These are phyloP conservation scores for Xiphorhynchus erythropygius DNA, from an alignment of 2,797 vertebrate species.

Conservation along the genomic window DNA sequence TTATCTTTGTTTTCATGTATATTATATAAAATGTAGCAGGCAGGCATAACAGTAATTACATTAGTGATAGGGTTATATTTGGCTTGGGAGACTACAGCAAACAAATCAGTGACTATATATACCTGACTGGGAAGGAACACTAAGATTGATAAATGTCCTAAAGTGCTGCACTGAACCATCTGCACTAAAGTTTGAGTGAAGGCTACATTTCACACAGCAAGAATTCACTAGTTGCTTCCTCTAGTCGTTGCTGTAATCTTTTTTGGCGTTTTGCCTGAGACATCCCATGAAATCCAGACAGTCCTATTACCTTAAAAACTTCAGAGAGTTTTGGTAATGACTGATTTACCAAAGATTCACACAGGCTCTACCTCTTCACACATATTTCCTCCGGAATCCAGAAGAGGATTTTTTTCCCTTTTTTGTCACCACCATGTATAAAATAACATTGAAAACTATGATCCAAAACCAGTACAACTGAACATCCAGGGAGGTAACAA, in stretches of 20 bases:
- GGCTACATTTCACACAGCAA: not conserved
- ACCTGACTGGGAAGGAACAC: not conserved
- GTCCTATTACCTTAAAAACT: not conserved
- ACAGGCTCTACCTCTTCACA: not conserved
- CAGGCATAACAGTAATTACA: not conserved
- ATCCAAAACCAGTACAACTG: not conserved
- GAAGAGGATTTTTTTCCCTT: not conserved
- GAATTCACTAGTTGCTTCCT: not conserved
- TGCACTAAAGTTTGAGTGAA: not conserved
- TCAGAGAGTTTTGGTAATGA: not conserved
- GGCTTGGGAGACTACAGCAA: not conserved
- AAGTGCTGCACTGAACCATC: not conserved
- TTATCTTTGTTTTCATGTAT: conserved; percentile 31
- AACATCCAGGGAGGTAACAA: not conserved
- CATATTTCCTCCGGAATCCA: not conserved
- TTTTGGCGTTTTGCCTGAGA: not conserved
- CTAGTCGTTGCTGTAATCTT: not conserved
- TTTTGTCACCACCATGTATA: not conserved
- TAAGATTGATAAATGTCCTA: not conserved
- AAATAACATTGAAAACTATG: not conserved
- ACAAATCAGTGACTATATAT: not conserved
- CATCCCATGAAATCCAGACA: not conserved
- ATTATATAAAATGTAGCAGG: not conserved
- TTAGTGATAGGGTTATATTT: not conserved
- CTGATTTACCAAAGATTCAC: not conserved